phyloP scores from a whole-genome alignment of 2,113 vertebrate species.

The Engystomops pustulosus region DNA sequence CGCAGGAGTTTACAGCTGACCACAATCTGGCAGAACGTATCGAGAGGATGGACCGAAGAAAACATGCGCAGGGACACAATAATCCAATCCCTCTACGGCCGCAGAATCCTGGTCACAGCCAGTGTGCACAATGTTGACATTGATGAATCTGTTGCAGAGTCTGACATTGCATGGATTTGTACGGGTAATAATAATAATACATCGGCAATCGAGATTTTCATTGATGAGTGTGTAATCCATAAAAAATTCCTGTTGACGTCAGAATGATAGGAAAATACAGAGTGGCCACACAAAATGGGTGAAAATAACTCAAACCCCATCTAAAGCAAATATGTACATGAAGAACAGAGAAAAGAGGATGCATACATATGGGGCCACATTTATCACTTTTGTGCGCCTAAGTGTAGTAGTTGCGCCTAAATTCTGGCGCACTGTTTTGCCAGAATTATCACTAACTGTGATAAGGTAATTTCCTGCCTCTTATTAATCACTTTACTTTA shows the following conservation, averaged over 20 bases:
- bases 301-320: too few species aligned
- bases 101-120: conserved; percentile 62
- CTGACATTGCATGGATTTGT: neutral
- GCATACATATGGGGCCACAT: too few species aligned
- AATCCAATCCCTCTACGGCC: conserved; percentile 65
- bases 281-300: too few species aligned
- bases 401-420: too few species aligned
- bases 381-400: too few species aligned
- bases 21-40: conserved; percentile 63
- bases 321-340: too few species aligned
- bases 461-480: too few species aligned
- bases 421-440: too few species aligned
- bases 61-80: conserved; percentile 61
- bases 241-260: neutral
- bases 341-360: too few species aligned
- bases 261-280: neutral
- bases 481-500: too few species aligned
- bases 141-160: neutral
- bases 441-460: too few species aligned
- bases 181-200: too few species aligned
- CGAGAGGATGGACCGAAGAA: conserved; percentile 62
- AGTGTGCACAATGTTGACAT: conserved; percentile 58
- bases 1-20: conserved; percentile 60
- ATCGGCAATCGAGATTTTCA: neutral
- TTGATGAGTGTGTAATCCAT: neutral